Evolutionary conservation across 64 coral and sea anemone genomes (phyloP).

Genomic region (Stichodactyla mertensii): DNA sequence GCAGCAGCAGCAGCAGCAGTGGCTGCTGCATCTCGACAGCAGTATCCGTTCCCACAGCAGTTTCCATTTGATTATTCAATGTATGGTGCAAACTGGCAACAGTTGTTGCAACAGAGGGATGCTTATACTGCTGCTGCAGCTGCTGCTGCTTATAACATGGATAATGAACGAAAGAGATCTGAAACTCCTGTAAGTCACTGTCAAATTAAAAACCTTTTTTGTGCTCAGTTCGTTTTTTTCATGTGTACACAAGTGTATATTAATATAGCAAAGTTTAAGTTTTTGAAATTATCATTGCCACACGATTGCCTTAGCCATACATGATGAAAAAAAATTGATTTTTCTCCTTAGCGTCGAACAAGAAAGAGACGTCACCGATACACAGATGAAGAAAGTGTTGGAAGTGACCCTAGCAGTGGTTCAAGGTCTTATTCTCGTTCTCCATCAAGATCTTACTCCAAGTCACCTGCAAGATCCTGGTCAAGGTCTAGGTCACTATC

Average conservation of each 20-base stretch:
- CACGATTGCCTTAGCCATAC: no score
- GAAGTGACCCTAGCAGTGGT: conserved; percentile 81
- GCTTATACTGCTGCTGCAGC: conserved; percentile 48
- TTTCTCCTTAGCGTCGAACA: neutral
- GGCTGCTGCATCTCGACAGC: conserved; percentile 32
- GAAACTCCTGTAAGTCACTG: conserved; percentile 5
- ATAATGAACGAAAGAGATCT: conserved; percentile 12
- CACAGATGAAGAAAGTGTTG: conserved; percentile 66
- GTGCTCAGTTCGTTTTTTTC: neutral
- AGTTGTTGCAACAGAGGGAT: conserved; percentile 53
- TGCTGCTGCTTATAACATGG: conserved; percentile 40
- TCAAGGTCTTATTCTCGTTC: conserved; percentile 80
- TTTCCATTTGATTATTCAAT: conserved; percentile 53
- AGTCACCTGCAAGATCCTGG: conserved; percentile 80
- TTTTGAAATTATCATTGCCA: no score
- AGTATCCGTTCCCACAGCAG: conserved; percentile 36
- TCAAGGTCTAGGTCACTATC: conserved; percentile 69
- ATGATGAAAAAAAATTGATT: neutral
- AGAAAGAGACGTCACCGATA: conserved; percentile 35
- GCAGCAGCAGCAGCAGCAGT: conserved; percentile 52
- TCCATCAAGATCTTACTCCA: conserved; percentile 77
- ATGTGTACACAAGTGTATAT: neutral
- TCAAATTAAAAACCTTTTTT: neutral
- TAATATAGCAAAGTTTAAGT: neutral
- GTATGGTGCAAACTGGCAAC: conserved; percentile 53